Conservation (phyloP, 1,140 invertebrate genomes). For the Drosophila nigromelanica region DNA sequence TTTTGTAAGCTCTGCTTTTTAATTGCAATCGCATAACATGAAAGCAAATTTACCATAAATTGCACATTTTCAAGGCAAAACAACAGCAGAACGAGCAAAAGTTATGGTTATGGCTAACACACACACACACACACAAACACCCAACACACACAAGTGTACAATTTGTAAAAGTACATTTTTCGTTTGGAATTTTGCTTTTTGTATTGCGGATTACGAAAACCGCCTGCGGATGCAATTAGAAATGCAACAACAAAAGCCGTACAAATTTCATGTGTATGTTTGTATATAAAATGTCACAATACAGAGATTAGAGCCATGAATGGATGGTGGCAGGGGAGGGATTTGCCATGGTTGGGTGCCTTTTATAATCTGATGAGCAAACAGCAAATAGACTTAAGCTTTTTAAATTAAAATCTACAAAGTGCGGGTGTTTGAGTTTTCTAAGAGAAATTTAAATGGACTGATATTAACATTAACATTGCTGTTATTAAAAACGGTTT, state of each 20-base stretch:
- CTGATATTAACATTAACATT: too few relatives aligned
- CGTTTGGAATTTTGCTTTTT: conserved; percentile 64
- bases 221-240: conserved; percentile 75
- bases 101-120: conserved; percentile 60
- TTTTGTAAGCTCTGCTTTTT: conserved; percentile 48
- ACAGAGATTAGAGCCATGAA: conserved; percentile 3
- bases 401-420: not conserved
- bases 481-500: too few relatives aligned
- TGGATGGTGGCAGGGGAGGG: not conserved
- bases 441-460: too few relatives aligned
- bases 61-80: conserved; percentile 58
- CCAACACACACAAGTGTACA: conserved; percentile 21
- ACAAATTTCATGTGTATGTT: not conserved
- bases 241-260: conserved; percentile 32
- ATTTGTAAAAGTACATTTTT: conserved; percentile 66
- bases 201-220: conserved; percentile 49
- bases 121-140: conserved; percentile 23
- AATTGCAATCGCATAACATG: conserved; percentile 66
- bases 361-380: not conserved
- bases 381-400: conserved; percentile 1
- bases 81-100: conserved; percentile 38
- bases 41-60: conserved; percentile 61
- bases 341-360: not conserved
- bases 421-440: not conserved
- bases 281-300: conserved; percentile 3